Conservation (phyloP, 2,797 vertebrate genomes). For the Trichosurus vulpecula region DNA sequence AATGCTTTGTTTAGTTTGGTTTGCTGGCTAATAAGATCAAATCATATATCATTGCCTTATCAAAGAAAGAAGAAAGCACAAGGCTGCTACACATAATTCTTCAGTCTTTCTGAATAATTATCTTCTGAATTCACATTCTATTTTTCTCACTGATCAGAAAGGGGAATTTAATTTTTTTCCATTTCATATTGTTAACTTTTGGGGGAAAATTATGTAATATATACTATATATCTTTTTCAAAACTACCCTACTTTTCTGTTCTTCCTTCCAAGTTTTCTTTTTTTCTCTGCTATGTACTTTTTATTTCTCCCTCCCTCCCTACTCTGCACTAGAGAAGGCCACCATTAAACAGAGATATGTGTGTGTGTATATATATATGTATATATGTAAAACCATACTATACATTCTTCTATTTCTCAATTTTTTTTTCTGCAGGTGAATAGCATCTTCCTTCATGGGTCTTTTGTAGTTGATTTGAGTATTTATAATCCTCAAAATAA, state of each 20-base stretch:
- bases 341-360: not conserved
- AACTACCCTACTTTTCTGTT: not conserved
- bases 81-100: not conserved
- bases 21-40: not conserved
- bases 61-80: not conserved
- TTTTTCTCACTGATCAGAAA: not conserved
- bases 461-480: not conserved
- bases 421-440: not conserved
- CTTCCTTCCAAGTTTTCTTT: too few relatives aligned
- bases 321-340: too few relatives aligned
- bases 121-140: not conserved
- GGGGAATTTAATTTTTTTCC: not conserved
- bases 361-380: too few relatives aligned
- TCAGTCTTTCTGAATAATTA: not conserved
- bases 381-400: not conserved
- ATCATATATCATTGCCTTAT: not conserved
- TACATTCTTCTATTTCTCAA: not conserved
- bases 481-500: not conserved
- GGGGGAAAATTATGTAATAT: not conserved
- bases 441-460: not conserved
- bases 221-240: not conserved
- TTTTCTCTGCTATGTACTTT: too few relatives aligned
- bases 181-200: not conserved
- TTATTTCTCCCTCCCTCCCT: too few relatives aligned
- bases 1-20: not conserved